Evolutionary conservation across 2,113 vertebrate species (phyloP).

Genomic region (Oreotragus oreotragus): DNA sequence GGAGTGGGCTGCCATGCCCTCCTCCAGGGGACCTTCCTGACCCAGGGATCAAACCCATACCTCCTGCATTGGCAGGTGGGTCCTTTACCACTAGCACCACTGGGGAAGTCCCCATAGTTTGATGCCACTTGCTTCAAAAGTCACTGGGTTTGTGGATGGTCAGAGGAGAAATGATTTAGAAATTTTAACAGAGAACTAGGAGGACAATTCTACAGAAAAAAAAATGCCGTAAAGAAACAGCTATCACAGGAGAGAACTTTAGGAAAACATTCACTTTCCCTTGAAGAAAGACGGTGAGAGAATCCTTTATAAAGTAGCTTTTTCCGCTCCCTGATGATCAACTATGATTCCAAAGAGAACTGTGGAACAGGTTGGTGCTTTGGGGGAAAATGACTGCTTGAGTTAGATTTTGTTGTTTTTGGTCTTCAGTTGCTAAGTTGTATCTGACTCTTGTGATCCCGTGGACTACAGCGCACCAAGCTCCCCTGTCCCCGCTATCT

Average conservation of each 20-base stretch:
- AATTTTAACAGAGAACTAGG: neutral
- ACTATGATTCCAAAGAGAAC: neutral
- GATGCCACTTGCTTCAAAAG: neutral
- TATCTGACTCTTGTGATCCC: neutral
- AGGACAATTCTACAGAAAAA: neutral
- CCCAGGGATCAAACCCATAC: rapidly evolving
- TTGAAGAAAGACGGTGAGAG: neutral
- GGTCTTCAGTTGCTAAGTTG: too few species aligned
- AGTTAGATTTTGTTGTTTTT: neutral
- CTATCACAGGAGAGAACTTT: neutral
- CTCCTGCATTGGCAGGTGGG: neutral
- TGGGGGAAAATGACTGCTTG: neutral
- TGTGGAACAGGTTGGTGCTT: neutral
- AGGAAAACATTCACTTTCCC: neutral
- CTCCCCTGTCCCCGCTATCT: rapidly evolving
- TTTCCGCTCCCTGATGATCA: neutral
- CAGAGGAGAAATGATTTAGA: neutral
- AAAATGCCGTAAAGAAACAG: neutral
- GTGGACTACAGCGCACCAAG: neutral
- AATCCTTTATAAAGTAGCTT: neutral
- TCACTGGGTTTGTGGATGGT: neutral
- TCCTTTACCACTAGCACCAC: neutral
- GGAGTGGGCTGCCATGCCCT: neutral
- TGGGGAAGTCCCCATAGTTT: neutral
- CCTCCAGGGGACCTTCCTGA: neutral